Evolutionary conservation across 2,113 vertebrate species (phyloP).

Genomic region (Myotis brandtii): DNA sequence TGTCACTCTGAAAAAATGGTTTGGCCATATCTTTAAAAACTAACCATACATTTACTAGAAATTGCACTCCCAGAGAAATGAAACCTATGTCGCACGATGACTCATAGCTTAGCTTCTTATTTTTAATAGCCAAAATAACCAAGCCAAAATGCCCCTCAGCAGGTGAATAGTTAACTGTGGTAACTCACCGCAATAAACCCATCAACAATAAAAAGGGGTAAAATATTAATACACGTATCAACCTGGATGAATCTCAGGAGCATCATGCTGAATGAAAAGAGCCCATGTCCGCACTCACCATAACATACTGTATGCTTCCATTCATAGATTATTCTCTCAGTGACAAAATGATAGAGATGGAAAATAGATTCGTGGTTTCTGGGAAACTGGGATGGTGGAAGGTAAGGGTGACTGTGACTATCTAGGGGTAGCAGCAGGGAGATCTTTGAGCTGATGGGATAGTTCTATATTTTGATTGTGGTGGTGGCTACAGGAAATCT

Average conservation of each 20-base stretch:
- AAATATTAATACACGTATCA: neutral
- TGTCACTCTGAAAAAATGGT: neutral
- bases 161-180: neutral
- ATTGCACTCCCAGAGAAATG: neutral
- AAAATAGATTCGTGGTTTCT: neutral
- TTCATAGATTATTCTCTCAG: neutral
- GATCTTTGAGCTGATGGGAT: neutral
- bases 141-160: neutral
- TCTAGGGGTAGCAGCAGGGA: neutral
- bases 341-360: neutral
- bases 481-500: too few relatives aligned
- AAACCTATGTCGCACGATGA: neutral
- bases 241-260: neutral
- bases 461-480: neutral
- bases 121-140: neutral
- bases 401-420: rapidly evolving
- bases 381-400: neutral
- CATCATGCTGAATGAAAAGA: neutral
- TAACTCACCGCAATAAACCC: neutral
- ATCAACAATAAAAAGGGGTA: neutral
- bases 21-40: neutral
- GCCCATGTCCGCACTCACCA: neutral
- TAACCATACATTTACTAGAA: neutral
- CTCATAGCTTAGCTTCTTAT: neutral
- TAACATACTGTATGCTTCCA: too few relatives aligned